Percentiles rank a stretch among this genome's conserved stretches.
Conservation (phyloP, 1,140 invertebrate species). For the Atta cephalotes region DNA sequence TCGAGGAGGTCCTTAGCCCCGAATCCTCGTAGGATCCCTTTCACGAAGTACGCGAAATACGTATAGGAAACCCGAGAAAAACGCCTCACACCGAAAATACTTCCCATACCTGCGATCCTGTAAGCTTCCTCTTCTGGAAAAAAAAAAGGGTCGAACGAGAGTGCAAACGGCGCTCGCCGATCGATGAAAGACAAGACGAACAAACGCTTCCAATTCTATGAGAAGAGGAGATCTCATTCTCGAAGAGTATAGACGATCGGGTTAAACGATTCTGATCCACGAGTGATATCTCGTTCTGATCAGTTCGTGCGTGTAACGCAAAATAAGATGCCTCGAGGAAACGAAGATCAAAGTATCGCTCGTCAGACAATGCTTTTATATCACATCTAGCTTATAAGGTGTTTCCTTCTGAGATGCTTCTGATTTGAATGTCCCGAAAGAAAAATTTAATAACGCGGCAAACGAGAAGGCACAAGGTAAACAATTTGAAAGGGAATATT, state of each 20-base stretch:
- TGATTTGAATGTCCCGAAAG: neutral
- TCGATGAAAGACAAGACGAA: conserved; percentile 62
- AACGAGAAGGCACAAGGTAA: neutral
- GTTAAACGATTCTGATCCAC: conserved; percentile 12
- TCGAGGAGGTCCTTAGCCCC: conserved; percentile 27
- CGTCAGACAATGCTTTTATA: conserved; percentile 5
- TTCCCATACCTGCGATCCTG: conserved; percentile 5
- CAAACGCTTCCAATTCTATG: conserved; percentile 26
- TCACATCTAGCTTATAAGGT: neutral
- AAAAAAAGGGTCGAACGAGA: conserved; percentile 39
- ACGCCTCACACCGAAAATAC: conserved; percentile 45
- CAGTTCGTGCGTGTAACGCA: conserved; percentile 33
- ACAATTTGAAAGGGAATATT: conserved; percentile 20
- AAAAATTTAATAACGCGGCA: conserved; percentile 19
- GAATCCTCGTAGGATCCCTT: conserved; percentile 71
- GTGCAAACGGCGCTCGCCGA: conserved; percentile 40
- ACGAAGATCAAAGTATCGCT: conserved; percentile 49
- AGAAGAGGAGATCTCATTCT: conserved; percentile 22
- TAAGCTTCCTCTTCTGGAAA: conserved; percentile 56
- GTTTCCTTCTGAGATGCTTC: neutral
- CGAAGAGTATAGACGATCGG: conserved; percentile 22
- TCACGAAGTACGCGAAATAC: conserved; percentile 42
- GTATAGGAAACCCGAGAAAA: conserved; percentile 37
- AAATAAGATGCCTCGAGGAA: conserved; percentile 36
- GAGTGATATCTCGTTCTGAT: conserved; percentile 36